Evolutionary conservation across 1,140 invertebrate species (phyloP), one percentile per base, ranked within the genome.

Genomic region (Drosophila asahinai): DNA sequence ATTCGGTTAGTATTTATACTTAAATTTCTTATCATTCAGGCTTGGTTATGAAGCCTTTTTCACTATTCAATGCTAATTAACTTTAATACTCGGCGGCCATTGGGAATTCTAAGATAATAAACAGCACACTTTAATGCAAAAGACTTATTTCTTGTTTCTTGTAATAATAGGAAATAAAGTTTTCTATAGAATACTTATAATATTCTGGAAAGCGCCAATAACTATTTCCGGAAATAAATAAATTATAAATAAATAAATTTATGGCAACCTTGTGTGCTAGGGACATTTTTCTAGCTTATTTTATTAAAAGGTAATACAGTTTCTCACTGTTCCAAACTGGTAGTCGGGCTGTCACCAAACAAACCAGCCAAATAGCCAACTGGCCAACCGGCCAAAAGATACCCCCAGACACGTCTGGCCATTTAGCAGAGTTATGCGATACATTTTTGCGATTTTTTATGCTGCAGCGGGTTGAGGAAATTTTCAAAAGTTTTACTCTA

Each of bases 361-460:
- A 3, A 30, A 9, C 40, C 40, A 47, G 42, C n/a, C 15, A 48
- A 52, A 45, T 22, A 45, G 62, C 66, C 73, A 73, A 75, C 59
- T 62, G 38, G 51, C 57, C 47, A 63, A 59, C 51, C 58, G 67
- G 42, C 47, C 52, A 33, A 57, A 40, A 60, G 43, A 59, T 70
- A 51, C 47, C 55, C 47, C 55, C 67, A 77, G 77, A 80, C 77
- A 83, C 65, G 81, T 71, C 80, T 62, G 63, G 74, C 62, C 71
- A 89, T 89, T 87, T 89, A 89, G 73, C 84, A 71, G 72, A 49
- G 49, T 71, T 83, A 64, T 80, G 80, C 59, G 77, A 89, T 80
- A 79, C 73, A 73, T 75, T 86, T 77, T 73, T 62, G 48, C 27
- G 25, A 14, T 71, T 75, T 81, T 86, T 74, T 62, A 64, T 68